Evolutionary conservation across 1,140 invertebrate genomes (phyloP), one percentile per base, ranked within the genome.

Genomic region (Melipona quadrifasciata): DNA sequence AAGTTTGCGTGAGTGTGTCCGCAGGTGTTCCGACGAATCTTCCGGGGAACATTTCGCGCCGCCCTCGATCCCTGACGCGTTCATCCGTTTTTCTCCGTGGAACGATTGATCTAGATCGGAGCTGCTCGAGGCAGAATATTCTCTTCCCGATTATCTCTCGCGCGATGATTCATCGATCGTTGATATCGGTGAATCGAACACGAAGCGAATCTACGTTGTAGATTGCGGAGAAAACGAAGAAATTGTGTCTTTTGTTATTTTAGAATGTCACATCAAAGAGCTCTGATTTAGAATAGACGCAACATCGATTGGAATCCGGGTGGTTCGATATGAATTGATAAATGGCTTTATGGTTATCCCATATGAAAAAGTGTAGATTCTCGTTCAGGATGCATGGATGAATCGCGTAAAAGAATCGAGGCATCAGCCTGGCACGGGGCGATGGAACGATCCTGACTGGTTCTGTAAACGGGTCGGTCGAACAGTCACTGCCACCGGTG

Each of bases 401-500:
- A 21, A 5, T 65, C 5, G 39, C 12, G 47, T 5, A 21, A 34
- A 31, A 77, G n/a, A n/a, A 78, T 68, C 19, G 65, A 51, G 8
- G 55, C 58, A 57, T 73, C 74, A n/a, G 39, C 53, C 58, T 55
- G 47, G n/a, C 34, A 53, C 61, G 53, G n/a, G 27, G 39, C 51
- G 61, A 84, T 53, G 72, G 19, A 78, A 84, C 53, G 74, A 78
- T 80, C 70, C 71, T 55, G 27, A 31, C 47, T 67, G 70, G 78
- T 80, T 88, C 86, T 85, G 78, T 65, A 73, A 61, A 47, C 78
- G 55, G 58, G 68, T 58, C 86, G 71, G 51, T 81, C 79, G 84
- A 89, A 82, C 86, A 89, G 87, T 89, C 87, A 89, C 83, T 89
- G 87, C 83, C 87, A 82, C 79, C 53, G 78, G 64, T 85, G 68